Evolutionary conservation across 2,113 vertebrate genomes (phyloP).

Genomic region (Electrona antarctica): DNA sequence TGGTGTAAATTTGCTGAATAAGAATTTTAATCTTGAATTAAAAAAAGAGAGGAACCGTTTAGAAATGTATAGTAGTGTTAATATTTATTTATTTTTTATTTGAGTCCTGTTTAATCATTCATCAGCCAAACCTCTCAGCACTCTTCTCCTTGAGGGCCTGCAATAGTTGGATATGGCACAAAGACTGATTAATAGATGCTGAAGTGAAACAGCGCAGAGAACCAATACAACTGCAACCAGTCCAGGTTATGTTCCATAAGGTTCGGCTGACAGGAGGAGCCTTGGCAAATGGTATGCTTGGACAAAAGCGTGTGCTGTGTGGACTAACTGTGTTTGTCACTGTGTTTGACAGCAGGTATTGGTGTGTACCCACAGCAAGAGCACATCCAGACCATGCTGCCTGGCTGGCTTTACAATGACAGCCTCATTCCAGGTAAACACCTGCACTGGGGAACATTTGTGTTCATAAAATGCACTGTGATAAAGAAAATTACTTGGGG

Average conservation of each 20-base stretch:
- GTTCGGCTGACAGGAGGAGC: constrained; percentile 50
- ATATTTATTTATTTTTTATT: neutral
- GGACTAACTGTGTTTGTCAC: constrained; percentile 34
- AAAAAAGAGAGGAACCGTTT: no score
- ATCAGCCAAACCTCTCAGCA: neutral
- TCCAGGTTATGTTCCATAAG: constrained; percentile 46
- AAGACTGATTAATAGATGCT: constrained; percentile 51
- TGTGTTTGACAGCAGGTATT: constrained; percentile 80
- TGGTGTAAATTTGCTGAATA: no score
- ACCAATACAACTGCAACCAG: constrained; percentile 41
- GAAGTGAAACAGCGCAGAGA: constrained; percentile 55
- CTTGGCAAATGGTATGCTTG: constrained; percentile 43
- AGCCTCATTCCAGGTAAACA: constrained; percentile 91
- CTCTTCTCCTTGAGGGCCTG: constrained; percentile 4
- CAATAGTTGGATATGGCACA: constrained; percentile 33
- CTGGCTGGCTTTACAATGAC: constrained; percentile 95
- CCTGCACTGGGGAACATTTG: neutral
- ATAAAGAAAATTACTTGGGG: no score
- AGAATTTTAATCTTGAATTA: no score
- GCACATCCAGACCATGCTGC: constrained; percentile 89
- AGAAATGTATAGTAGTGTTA: no score
- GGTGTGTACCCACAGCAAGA: constrained; percentile 92
- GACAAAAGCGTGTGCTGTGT: constrained; percentile 21
- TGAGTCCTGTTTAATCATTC: constrained; percentile 19
- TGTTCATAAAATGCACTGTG: neutral